Evolutionary conservation across 2,888 invertebrate species (phyloP).

Genomic region (Xestia sexstrigata): DNA sequence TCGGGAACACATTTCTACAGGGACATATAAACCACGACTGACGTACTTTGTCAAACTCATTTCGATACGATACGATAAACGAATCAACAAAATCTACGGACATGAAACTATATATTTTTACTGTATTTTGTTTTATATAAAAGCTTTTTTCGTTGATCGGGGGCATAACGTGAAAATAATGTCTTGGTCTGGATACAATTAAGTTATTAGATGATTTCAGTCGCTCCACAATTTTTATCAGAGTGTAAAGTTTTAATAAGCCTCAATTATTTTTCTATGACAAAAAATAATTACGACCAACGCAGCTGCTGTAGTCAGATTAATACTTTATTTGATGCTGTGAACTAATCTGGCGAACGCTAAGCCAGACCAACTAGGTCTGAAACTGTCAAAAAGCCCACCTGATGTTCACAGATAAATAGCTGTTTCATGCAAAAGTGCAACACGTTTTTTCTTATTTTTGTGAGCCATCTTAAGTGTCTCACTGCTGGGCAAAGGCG

Average conservation of each 20-base stretch:
- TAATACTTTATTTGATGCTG: background rate
- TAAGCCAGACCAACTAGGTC: no score
- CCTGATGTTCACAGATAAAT: background rate
- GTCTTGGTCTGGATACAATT: slow-evolving; percentile 2
- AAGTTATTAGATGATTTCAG: slow-evolving; percentile 19
- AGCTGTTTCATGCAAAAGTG: background rate
- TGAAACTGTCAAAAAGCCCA: background rate
- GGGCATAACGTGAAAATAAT: slow-evolving; percentile 22
- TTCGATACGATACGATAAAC: background rate
- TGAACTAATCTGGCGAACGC: no score
- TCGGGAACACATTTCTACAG: background rate
- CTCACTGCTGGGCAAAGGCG: no score
- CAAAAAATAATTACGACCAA: background rate
- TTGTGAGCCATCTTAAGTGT: no score
- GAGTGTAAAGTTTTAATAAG: background rate
- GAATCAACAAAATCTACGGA: background rate
- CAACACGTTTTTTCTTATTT: no score
- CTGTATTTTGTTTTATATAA: background rate
- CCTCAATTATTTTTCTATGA: background rate
- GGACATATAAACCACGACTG: background rate
- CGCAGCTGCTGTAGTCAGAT: background rate
- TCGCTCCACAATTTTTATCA: slow-evolving; percentile 8
- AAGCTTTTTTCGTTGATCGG: background rate
- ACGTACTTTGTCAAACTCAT: background rate
- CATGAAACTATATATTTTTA: background rate